Conservation (phyloP, 2,797 vertebrate species). For the Bovichtus diacanthus region DNA sequence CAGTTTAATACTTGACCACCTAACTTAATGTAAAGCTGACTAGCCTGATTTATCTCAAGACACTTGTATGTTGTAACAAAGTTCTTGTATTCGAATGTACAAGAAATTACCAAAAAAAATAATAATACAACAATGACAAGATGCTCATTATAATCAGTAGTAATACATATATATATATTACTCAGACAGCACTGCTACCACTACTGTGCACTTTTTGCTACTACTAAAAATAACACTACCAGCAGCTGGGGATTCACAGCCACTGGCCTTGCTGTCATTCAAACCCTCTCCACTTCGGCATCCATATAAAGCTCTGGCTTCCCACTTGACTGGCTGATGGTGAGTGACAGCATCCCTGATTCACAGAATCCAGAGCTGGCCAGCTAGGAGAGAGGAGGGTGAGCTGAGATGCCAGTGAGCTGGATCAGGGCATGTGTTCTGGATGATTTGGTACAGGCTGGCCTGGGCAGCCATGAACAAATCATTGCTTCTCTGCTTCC, state of each 20-base stretch:
- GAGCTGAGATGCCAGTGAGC: slow-evolving; percentile 62
- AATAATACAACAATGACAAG: neutral
- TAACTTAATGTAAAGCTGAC: neutral
- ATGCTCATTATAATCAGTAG: neutral
- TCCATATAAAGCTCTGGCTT: slow-evolving; percentile 70
- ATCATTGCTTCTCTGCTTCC: slow-evolving; percentile 44
- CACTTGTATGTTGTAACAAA: neutral
- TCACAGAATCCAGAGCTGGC: slow-evolving; percentile 54
- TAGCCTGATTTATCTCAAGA: neutral
- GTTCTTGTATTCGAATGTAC: neutral
- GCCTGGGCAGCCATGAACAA: slow-evolving; percentile 46
- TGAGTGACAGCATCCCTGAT: slow-evolving; percentile 72
- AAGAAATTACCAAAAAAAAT: neutral
- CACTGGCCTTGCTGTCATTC: slow-evolving; percentile 44
- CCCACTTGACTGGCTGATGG: slow-evolving; percentile 58
- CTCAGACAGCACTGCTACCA: neutral
- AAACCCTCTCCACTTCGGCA: slow-evolving; percentile 40
- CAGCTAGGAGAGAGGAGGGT: slow-evolving; percentile 30
- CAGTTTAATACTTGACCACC: neutral
- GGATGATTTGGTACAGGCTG: slow-evolving; percentile 56
- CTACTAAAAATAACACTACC: slow-evolving; percentile 44
- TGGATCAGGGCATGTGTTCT: slow-evolving; percentile 55
- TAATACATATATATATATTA: neutral
- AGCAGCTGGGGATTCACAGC: slow-evolving; percentile 49
- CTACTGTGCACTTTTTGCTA: slow-evolving; percentile 18